These are phyloP conservation scores for Drosophila baimaii DNA, from an alignment of 1,140 invertebrate genomes.

Conservation along the genomic window DNA sequence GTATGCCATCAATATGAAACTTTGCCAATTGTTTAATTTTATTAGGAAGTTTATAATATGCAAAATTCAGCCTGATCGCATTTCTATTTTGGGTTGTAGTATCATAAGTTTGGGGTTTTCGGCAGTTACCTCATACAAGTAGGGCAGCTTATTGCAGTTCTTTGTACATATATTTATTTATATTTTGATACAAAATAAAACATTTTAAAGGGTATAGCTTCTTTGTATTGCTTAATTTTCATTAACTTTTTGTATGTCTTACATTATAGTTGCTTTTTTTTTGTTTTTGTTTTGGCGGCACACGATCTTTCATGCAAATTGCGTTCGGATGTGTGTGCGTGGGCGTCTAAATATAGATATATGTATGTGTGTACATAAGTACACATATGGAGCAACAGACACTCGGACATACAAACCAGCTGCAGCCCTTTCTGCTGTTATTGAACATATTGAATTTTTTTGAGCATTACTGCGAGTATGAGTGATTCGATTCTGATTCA, in stretches of 20 bases:
- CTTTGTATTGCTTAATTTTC: not conserved
- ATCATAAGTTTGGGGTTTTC: not conserved
- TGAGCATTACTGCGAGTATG: conserved; percentile 10
- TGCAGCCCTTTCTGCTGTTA: conserved; percentile 30
- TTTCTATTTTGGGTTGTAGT: conserved; percentile 3
- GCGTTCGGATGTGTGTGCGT: conserved; percentile 12
- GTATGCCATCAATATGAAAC: not conserved
- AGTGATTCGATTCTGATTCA: conserved; percentile 40
- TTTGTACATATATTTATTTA: not conserved
- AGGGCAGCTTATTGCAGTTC: not conserved
- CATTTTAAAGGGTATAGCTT: not conserved
- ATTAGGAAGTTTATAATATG: conserved; percentile 7
- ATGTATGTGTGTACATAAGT: conserved; percentile 14
- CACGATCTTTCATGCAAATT: conserved; percentile 29
- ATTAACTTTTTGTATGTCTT: not conserved
- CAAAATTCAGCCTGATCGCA: conserved; percentile 12
- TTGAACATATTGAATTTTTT: conserved; percentile 25
- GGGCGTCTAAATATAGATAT: conserved; percentile 43
- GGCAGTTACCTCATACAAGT: not conserved
- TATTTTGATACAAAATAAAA: too few species aligned
- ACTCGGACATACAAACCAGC: conserved; percentile 5
- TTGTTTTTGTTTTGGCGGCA: conserved; percentile 19
- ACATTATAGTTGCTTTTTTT: not conserved
- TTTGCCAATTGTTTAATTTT: not conserved
- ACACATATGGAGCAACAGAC: conserved; percentile 18